Conservation (phyloP, 2,888 invertebrate genomes). For the Chirona hameri region DNA sequence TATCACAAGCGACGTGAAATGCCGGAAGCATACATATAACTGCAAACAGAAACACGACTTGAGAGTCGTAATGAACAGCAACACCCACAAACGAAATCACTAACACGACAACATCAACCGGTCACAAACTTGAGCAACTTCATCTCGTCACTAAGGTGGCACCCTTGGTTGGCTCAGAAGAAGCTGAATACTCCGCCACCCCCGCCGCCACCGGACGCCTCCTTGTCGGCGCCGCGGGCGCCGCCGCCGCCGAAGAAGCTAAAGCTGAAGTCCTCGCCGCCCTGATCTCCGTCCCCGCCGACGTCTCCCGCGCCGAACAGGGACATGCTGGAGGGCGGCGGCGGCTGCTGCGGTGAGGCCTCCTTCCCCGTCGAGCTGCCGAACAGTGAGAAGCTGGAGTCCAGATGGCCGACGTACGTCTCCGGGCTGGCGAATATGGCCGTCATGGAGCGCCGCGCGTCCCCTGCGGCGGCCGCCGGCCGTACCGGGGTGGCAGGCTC, state of each 20-base stretch:
- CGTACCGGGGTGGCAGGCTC: background rate
- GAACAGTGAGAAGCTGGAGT: constrained; percentile 3
- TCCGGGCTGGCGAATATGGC: background rate
- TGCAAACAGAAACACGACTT: no score
- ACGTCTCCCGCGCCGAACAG: constrained; percentile 8
- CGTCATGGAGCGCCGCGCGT: background rate
- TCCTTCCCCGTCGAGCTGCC: background rate
- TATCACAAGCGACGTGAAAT: no score
- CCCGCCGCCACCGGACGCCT: background rate
- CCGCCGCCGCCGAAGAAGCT: background rate
- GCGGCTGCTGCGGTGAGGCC: background rate
- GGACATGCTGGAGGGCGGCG: background rate
- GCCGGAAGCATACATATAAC: no score
- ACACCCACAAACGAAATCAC: no score
- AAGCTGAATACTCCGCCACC: constrained; percentile 1
- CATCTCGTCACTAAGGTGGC: no score
- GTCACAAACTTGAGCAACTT: no score
- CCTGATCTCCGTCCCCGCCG: background rate
- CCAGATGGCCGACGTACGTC: background rate
- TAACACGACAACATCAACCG: no score
- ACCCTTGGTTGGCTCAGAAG: background rate
- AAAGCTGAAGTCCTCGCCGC: constrained; percentile 2
- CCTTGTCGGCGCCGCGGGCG: background rate
- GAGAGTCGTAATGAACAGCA: no score
- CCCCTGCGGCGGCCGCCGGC: background rate